Percentiles rank a stretch among this genome's conserved stretches.
Evolutionary conservation across 2,113 vertebrate genomes (phyloP).

Genomic region (Podiceps cristatus): DNA sequence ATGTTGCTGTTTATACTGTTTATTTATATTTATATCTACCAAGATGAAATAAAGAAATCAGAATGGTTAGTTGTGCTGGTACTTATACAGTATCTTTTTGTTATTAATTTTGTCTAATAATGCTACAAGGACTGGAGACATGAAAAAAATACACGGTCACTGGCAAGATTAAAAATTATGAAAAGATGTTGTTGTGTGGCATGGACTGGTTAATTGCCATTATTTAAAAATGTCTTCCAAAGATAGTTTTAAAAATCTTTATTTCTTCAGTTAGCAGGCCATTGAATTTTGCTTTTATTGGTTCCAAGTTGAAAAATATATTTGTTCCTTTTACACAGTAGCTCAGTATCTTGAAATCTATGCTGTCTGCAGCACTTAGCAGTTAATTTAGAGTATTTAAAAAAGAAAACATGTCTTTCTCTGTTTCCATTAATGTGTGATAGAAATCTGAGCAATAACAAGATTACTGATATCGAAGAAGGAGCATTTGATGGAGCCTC

Average conservation of each 20-base stretch:
- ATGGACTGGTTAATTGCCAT: background rate
- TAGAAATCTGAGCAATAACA: conserved; percentile 98
- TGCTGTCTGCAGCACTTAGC: background rate
- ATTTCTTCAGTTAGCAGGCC: background rate
- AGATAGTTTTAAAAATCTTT: background rate
- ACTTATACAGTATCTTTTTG: background rate
- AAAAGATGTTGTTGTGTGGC: background rate
- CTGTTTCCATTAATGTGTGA: conserved; percentile 8
- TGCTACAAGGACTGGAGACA: background rate
- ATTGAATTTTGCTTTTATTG: background rate
- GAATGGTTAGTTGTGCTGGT: background rate
- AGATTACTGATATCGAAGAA: conserved; percentile 98
- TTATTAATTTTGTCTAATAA: background rate
- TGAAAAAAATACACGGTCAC: background rate
- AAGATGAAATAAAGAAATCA: background rate
- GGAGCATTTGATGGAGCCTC: conserved; percentile 94
- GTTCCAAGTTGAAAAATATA: background rate
- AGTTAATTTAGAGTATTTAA: background rate
- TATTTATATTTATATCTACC: background rate
- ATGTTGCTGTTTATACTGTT: conserved; percentile 39
- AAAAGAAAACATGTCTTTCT: background rate
- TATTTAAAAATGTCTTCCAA: background rate
- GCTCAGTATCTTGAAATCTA: background rate
- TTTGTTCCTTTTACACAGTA: background rate
- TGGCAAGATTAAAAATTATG: background rate